A percentile compares a stretch with the other conserved stretches of the same genome.
Conservation (phyloP, 1,140 invertebrate species). For the Pachypeltis micranthus region DNA sequence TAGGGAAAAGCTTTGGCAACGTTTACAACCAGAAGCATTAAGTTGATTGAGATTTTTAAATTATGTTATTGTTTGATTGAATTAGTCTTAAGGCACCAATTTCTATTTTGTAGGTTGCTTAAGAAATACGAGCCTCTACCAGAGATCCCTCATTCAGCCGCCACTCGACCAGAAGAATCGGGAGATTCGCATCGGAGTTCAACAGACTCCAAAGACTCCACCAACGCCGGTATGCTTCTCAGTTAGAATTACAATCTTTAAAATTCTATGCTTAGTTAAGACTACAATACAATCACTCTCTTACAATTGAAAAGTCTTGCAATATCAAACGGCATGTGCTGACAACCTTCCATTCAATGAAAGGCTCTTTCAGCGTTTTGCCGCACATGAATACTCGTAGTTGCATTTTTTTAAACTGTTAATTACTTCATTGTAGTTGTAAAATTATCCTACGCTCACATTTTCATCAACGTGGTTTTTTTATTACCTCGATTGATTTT, state of each 20-base stretch:
- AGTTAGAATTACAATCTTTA: too few species aligned
- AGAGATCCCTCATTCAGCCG: conserved; percentile 1
- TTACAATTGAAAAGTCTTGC: not conserved
- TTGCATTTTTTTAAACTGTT: not conserved
- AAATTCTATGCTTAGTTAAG: too few species aligned
- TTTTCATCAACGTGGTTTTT: not conserved
- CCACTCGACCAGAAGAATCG: not conserved
- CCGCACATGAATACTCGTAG: not conserved
- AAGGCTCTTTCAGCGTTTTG: not conserved
- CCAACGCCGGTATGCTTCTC: conserved; percentile 5
- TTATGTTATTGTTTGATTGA: too few species aligned
- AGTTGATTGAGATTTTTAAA: too few species aligned
- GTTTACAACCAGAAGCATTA: too few species aligned
- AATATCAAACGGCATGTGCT: not conserved
- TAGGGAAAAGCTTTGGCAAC: too few species aligned
- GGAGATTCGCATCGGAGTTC: not conserved
- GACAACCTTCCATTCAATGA: not conserved
- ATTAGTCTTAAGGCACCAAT: too few species aligned
- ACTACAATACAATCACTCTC: too few species aligned
- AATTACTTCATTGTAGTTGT: too few species aligned
- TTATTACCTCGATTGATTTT: not conserved
- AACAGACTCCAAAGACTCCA: conserved; percentile 6
- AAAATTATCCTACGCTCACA: too few species aligned
- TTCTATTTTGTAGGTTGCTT: conserved; percentile 10
- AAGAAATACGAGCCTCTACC: conserved; percentile 14